Conservation (phyloP, 2,113 vertebrate genomes). For the Sphaerodactylus townsendi region DNA sequence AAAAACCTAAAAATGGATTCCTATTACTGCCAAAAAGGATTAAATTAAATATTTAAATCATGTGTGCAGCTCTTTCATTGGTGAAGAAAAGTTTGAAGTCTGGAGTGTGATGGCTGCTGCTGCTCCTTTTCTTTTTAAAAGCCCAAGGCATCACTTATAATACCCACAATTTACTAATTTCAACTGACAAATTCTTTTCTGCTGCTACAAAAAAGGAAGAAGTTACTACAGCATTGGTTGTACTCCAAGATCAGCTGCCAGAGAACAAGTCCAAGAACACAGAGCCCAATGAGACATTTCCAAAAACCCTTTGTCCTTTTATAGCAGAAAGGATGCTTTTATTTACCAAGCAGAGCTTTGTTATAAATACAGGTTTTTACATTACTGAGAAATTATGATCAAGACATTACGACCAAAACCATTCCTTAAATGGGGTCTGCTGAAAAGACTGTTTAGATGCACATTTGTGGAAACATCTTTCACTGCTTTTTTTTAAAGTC, state of each 20-base stretch:
- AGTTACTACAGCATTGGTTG: conserved; percentile 64
- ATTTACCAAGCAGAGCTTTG: conserved; percentile 74
- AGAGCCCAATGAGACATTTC: conserved; percentile 68
- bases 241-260: conserved; percentile 72
- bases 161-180: conserved; percentile 48
- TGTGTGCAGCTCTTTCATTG: conserved; percentile 8
- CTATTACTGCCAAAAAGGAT: conserved; percentile 14
- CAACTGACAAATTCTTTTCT: conserved; percentile 55
- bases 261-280: conserved; percentile 75
- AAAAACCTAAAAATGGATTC: not conserved
- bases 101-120: conserved; percentile 28
- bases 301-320: conserved; percentile 88
- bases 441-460: conserved; percentile 34
- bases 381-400: conserved; percentile 54
- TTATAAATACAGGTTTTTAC: conserved; percentile 56
- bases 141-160: conserved; percentile 48
- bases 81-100: conserved; percentile 40
- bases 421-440: conserved; percentile 2
- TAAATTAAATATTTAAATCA: conserved; percentile 42
- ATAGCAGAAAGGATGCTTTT: conserved; percentile 89
- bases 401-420: conserved; percentile 48
- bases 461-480: conserved; percentile 10
- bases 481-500: conserved; percentile 17
- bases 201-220: conserved; percentile 75
- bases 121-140: conserved; percentile 25